A percentile compares a stretch with the other conserved stretches of the same genome.
phyloP scores from a whole-genome alignment of 1,140 invertebrate genomes.

The Drosophila dunni region DNA sequence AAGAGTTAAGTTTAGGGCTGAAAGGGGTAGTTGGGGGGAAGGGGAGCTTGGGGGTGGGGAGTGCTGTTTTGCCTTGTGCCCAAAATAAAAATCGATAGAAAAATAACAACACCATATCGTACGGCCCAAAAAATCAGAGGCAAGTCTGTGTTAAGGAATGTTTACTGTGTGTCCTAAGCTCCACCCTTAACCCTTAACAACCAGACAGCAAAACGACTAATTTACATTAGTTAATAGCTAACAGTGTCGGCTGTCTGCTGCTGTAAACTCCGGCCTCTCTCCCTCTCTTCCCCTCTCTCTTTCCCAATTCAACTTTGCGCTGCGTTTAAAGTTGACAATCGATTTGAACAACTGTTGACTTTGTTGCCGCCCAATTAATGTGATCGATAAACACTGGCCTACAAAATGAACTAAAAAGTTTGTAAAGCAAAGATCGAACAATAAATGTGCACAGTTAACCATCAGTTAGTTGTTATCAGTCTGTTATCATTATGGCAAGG shows the following conservation, averaged over 20 bases:
- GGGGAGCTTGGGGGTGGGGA: neutral
- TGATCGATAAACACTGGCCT: conserved; percentile 10
- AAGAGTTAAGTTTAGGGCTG: neutral
- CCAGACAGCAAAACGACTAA: neutral
- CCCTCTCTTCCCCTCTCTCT: too few relatives aligned
- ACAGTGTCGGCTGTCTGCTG: neutral
- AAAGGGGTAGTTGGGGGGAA: neutral
- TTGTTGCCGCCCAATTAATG: neutral
- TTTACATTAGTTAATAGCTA: conserved; percentile 16
- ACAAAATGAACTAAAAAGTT: too few relatives aligned
- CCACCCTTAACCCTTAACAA: conserved; percentile 11
- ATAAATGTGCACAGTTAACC: too few relatives aligned
- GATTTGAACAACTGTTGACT: conserved; percentile 6
- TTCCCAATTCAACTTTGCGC: too few relatives aligned
- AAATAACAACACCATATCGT: conserved; percentile 1
- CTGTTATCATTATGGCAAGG: too few relatives aligned
- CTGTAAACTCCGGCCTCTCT: too few relatives aligned
- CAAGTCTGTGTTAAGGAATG: neutral
- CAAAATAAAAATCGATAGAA: conserved; percentile 35
- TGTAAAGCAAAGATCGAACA: too few relatives aligned
- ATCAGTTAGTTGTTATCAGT: neutral
- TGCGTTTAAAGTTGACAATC: neutral
- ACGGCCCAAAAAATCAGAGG: neutral
- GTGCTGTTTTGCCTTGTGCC: conserved; percentile 12
- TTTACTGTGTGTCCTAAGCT: neutral